phyloP scores from a whole-genome alignment of 2,113 vertebrate species.

The Origma solitaria region DNA sequence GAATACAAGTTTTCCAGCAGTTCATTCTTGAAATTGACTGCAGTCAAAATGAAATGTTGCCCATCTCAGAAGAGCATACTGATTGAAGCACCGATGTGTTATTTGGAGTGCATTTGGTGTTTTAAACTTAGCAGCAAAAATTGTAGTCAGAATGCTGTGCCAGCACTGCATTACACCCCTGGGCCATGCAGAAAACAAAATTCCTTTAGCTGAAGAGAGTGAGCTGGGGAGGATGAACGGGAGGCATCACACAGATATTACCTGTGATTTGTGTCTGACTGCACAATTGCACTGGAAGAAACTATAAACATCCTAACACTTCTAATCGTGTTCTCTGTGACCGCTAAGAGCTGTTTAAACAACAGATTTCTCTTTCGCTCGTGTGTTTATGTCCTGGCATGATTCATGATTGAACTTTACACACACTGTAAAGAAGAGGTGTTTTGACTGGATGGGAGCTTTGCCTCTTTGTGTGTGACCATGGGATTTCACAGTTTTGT shows the following conservation, averaged over 20 bases:
- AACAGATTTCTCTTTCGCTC: neutral
- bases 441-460: neutral
- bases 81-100: neutral
- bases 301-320: neutral
- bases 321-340: neutral
- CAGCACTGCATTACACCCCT: neutral
- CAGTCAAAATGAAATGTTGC: neutral
- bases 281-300: neutral
- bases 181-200: neutral
- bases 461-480: neutral
- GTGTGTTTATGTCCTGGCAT: neutral
- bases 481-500: neutral
- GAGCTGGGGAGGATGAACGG: neutral
- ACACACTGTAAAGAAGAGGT: neutral
- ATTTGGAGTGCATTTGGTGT: neutral
- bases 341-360: neutral
- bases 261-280: rapidly evolving
- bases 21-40: neutral
- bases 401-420: neutral
- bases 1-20: neutral
- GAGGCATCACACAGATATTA: neutral
- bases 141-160: neutral
- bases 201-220: neutral
- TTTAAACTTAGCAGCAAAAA: neutral
- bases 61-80: neutral